phyloP scores from a whole-genome alignment of 2,113 vertebrate genomes.

The Osmerus mordax region DNA sequence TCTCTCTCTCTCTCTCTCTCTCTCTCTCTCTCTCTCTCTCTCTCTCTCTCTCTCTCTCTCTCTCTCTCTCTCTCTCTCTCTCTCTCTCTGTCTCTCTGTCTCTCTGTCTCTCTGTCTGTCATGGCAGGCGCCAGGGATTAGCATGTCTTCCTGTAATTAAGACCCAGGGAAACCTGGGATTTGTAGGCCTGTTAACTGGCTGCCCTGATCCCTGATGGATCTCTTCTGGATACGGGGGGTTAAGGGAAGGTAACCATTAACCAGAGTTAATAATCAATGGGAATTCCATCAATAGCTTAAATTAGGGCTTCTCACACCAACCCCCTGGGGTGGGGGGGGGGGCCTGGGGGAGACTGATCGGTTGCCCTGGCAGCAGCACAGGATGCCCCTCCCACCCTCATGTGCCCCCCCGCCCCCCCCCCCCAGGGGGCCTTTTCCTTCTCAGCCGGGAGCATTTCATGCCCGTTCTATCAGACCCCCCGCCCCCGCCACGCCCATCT shows the following conservation, averaged over 20 bases:
- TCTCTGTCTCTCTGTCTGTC: neutral
- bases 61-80: slow-evolving; percentile 4
- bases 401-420: slow-evolving; percentile 4
- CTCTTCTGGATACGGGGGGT: slow-evolving; percentile 27
- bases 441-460: slow-evolving; percentile 53
- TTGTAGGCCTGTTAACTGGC: slow-evolving; percentile 17
- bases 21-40: slow-evolving; percentile 20
- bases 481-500: slow-evolving; percentile 20
- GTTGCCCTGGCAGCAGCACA: slow-evolving; percentile 25
- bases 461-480: slow-evolving; percentile 34
- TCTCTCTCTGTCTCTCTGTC: neutral
- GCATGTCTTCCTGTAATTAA: slow-evolving; percentile 26
- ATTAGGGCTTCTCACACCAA: too few relatives aligned
- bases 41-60: slow-evolving; percentile 28
- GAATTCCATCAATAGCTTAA: slow-evolving; percentile 7
- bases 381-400: too few relatives aligned
- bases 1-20: slow-evolving; percentile 21
- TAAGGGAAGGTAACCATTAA: slow-evolving; percentile 11
- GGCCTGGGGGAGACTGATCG: slow-evolving; percentile 17
- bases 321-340: neutral
- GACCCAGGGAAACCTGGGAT: slow-evolving; percentile 8
- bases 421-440: neutral
- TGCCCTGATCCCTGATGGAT: neutral
- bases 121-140: neutral
- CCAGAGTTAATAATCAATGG: slow-evolving; percentile 20